Base-by-base conservation (phyloP, 2,888 invertebrate genomes). In the Agrochola macilenta region DNA sequence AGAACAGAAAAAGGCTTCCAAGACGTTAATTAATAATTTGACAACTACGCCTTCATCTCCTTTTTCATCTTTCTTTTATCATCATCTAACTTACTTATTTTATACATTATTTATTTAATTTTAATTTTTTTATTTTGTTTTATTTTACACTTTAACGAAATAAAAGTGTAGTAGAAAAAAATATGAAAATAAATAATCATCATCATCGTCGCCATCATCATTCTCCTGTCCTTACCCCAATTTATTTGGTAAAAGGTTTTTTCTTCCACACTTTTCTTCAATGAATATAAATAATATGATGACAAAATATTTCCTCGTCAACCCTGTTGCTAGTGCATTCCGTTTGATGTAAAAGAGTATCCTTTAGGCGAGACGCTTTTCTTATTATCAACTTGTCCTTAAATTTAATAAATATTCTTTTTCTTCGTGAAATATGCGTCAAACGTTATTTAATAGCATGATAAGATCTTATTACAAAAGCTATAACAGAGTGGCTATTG, bases 261-360 rank as follows among this genome's bases (percentile, higher is more conserved):
- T 20, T 52, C 52, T 20, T 52, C 8, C 20, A 52, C 20, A 46
- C 46, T 46, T 46, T 46, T 46, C 46, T 46, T 46, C 46, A 46
- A n/a, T 11, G 2, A 30, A 20, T 30, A 68, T 68, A 43, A 70
- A 77, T 52, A n/a, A 58, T 52, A 46, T 35, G 11, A 64, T n/a
- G 52, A 26, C 23, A 69, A 23, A 64, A 69, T 61, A 72, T 61
- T 66, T 65, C 9, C 26, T 39, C 70, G 88, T 61, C 93, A 94
- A 78, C 95, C 94, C 94, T 94, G 83, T n/a, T 81, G 83, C 83
- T 91, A 91, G 91, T 94, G 95, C 94, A 95, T 95, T 94, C 93
- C 92, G 93, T 94, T 95, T 95, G 95, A 95, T 93, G 94, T 95
- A 90, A 93, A 86, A 92, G 93, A 92, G 94, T 94, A 92, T 94